Evolutionary conservation across 1,140 invertebrate genomes (phyloP).

Genomic region (Aplysia californica): DNA sequence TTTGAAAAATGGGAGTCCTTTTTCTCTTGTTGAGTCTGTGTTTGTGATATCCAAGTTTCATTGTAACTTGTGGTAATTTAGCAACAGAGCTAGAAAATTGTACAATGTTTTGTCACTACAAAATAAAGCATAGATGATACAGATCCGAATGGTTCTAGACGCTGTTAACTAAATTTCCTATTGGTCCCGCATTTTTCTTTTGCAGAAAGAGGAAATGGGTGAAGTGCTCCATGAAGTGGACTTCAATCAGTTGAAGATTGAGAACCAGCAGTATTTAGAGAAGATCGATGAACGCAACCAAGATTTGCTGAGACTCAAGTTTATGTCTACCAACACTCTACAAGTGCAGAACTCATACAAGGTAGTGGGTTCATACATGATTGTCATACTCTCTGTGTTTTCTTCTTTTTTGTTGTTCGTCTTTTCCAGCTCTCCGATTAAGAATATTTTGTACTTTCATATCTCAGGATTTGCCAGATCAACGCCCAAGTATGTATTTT

Average conservation of each 20-base stretch:
- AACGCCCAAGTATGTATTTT: too few relatives aligned
- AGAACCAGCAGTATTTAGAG: slow-evolving; percentile 68
- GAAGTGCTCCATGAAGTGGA: slow-evolving; percentile 69
- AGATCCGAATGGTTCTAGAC: too few relatives aligned
- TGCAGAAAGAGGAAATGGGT: slow-evolving; percentile 70
- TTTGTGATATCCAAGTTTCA: background rate
- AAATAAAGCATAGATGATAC: too few relatives aligned
- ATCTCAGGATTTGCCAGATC: too few relatives aligned
- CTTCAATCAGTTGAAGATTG: slow-evolving; percentile 68
- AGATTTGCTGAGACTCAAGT: slow-evolving; percentile 65
- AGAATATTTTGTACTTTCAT: too few relatives aligned
- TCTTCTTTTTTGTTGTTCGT: background rate
- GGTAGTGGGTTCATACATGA: background rate
- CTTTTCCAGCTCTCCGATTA: too few relatives aligned
- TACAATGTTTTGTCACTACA: too few relatives aligned
- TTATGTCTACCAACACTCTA: slow-evolving; percentile 65
- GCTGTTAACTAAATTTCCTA: too few relatives aligned
- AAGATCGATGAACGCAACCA: slow-evolving; percentile 69
- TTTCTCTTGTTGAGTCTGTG: background rate
- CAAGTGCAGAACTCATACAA: slow-evolving; percentile 47
- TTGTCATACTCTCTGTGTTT: background rate
- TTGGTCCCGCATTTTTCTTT: too few relatives aligned
- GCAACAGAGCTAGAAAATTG: too few relatives aligned
- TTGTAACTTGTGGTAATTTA: background rate
- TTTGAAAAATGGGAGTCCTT: background rate